phyloP scores from a whole-genome alignment of 2,113 vertebrate species.

The Pan paniscus region DNA sequence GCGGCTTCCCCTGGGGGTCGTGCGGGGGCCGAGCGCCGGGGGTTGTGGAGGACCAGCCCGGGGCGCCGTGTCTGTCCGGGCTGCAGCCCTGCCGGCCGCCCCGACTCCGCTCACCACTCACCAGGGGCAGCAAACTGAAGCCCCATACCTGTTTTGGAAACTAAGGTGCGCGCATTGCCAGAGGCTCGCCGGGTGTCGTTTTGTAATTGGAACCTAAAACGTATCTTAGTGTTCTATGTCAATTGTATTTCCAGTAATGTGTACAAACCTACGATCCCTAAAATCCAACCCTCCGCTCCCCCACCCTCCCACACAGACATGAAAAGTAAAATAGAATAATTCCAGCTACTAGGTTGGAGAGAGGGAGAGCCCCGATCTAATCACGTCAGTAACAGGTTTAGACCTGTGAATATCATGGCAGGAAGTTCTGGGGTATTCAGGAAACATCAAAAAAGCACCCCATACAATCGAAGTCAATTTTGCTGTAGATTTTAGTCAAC shows the following conservation, averaged over 20 bases:
- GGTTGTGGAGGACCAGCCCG: neutral
- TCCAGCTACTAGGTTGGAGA: neutral
- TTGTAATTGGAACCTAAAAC: neutral
- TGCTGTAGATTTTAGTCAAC: neutral
- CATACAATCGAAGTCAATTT: neutral
- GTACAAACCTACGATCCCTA: rapidly evolving
- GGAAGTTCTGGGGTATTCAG: neutral
- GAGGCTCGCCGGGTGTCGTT: neutral
- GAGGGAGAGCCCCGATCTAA: neutral
- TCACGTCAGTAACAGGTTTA: neutral
- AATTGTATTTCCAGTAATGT: neutral
- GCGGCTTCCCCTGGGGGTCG: neutral
- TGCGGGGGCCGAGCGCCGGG: neutral
- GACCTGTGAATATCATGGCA: neutral
- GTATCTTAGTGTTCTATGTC: neutral
- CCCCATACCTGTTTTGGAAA: neutral
- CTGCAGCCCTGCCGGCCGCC: neutral
- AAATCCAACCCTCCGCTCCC: neutral
- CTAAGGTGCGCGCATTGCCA: neutral
- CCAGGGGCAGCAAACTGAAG: neutral
- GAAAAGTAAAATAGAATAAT: neutral
- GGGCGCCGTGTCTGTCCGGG: neutral
- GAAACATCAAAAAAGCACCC: too few species aligned
- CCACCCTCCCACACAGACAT: neutral
- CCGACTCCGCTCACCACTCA: neutral